Conservation (phyloP, 2,113 vertebrate species). For the Okapia johnstoni region DNA sequence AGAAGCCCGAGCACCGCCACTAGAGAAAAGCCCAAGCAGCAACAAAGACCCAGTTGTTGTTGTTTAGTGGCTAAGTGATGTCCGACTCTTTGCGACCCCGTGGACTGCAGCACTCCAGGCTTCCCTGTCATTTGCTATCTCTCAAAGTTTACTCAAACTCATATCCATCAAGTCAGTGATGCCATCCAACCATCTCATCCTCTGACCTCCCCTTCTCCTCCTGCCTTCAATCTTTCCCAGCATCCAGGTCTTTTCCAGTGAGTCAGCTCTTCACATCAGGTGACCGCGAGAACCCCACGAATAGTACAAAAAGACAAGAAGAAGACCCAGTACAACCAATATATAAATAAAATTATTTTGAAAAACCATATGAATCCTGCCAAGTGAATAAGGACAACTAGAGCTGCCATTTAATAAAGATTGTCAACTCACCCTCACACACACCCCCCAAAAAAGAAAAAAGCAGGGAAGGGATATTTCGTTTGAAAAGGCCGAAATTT, state of each 20-base stretch:
- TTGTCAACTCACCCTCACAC: neutral
- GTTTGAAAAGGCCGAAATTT: neutral
- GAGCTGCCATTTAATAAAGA: neutral
- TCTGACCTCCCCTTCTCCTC: neutral
- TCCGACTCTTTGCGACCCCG: rapidly evolving
- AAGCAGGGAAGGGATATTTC: neutral
- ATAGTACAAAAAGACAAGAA: neutral
- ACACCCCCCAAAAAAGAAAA: neutral
- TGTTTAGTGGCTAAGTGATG: neutral
- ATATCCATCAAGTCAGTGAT: neutral
- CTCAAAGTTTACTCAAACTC: neutral
- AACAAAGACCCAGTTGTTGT: neutral
- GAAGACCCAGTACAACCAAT: neutral
- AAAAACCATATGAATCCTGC: neutral
- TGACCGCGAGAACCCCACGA: rapidly evolving
- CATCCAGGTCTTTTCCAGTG: neutral
- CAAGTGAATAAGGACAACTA: neutral
- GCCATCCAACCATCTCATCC: neutral
- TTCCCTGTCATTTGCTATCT: neutral
- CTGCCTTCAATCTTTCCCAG: neutral
- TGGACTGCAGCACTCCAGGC: rapidly evolving
- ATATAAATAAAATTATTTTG: neutral
- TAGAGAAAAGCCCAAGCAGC: neutral
- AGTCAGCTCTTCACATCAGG: neutral
- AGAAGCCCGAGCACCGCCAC: neutral